Evolutionary conservation across 1,140 invertebrate species (phyloP), one percentile per base, ranked within the genome.

Genomic region (Euura saliciscinereae): DNA sequence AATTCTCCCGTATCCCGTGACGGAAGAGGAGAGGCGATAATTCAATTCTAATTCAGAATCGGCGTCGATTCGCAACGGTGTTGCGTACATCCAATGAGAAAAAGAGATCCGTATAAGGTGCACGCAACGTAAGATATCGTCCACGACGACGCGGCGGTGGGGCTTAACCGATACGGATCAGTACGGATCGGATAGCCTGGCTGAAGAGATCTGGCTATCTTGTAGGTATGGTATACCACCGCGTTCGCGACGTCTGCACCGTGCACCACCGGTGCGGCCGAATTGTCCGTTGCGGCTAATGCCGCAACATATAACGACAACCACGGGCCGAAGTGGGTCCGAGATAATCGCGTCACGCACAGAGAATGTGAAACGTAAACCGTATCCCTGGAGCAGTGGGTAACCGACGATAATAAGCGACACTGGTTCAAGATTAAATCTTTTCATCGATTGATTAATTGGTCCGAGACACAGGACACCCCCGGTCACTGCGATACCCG

Each of bases 371-470:
- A 59, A 59, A 59, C 13, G 51, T 59, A 59, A 59, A 6, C 51
- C 6, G 51, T 59, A 59, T 59, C 51, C 5, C 5, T n/a, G 51
- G 8, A 28, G 28, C 28, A 11, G 51, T 59, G 13, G 51, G 51
- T n/a, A 59, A 3, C 51, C 5, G 51, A 59, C 13, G 51, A 59
- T 59, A 59, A 59, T 59, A 59, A 59, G 7, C 51, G 51, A 59
- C 3, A n/a, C 51, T 59, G 10, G 51, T 59, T 59, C 51, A n/a
- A 59, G 3, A 59, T 3, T n/a, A 59, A 8, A 59, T 59, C 51
- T 59, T 59, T 59, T 59, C 51, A 59, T 59, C 51, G 51, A 59
- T 59, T 59, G 51, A 59, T 59, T 59, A 59, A 59, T 59, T 59
- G 51, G 3, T 59, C 51, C 28, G 28, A 28, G 28, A 28, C 28